These are phyloP conservation scores for Hyposoter didymator DNA, from an alignment of 2,888 invertebrate genomes.

Conservation along the genomic window DNA sequence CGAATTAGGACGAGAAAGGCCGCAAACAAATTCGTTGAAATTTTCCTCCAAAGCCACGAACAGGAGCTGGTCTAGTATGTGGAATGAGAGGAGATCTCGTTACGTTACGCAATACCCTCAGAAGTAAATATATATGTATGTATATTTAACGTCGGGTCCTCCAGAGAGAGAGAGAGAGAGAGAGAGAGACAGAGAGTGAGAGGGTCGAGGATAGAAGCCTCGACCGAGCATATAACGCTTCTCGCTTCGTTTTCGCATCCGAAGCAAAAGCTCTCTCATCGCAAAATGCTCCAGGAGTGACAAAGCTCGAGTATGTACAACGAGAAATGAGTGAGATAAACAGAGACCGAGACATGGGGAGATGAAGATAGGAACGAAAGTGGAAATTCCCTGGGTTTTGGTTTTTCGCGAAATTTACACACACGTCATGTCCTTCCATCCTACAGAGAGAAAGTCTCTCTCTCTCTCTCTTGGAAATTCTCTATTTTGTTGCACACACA, in stretches of 20 bases:
- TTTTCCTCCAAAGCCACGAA: conserved; percentile 70
- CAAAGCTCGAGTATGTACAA: conserved; percentile 38
- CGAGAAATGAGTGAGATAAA: conserved; percentile 19
- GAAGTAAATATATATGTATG: conserved; percentile 17
- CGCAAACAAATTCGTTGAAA: conserved; percentile 77
- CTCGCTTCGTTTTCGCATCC: conserved; percentile 47
- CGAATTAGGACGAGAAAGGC: conserved; percentile 74
- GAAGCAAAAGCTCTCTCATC: conserved; percentile 19
- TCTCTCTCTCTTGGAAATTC: conserved; percentile 27
- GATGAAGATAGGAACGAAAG: conserved; percentile 54
- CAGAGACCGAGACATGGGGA: conserved; percentile 50
- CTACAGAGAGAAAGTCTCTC: background rate
- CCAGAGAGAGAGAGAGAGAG: conserved; percentile 21
- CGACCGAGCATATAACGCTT: conserved; percentile 30
- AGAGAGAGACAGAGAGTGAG: conserved; percentile 2
- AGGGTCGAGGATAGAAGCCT: conserved; percentile 41
- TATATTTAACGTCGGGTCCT: conserved; percentile 5
- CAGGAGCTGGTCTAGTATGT: conserved; percentile 26
- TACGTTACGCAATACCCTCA: conserved; percentile 56
- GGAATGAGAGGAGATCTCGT: conserved; percentile 62
- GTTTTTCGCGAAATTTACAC: conserved; percentile 78
- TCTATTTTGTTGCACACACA: conserved; percentile 18
- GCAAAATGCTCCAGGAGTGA: conserved; percentile 40
- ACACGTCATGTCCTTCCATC: conserved; percentile 73
- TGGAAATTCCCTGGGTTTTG: conserved; percentile 77